A percentile compares a stretch with the other conserved stretches of the same genome.
Evolutionary conservation across 2,888 invertebrate species (phyloP).

Genomic region (Spodoptera littoralis): DNA sequence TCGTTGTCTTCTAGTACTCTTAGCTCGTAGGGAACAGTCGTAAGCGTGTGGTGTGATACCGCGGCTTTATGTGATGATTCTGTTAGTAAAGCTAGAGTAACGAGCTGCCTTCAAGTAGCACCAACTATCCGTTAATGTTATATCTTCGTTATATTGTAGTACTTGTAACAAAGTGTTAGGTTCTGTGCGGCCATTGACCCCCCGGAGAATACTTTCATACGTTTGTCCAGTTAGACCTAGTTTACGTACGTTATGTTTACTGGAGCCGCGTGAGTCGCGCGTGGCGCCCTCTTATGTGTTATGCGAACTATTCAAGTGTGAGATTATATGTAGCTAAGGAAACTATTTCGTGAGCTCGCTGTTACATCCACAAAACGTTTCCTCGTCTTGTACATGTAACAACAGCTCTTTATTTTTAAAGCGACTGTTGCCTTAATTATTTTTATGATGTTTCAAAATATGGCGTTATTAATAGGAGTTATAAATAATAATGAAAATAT

Average conservation of each 20-base stretch:
- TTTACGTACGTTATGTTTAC: slow-evolving; percentile 53
- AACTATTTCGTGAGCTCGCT: slow-evolving; percentile 63
- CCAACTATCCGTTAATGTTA: slow-evolving; percentile 36
- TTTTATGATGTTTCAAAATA: slow-evolving; percentile 72
- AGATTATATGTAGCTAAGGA: slow-evolving; percentile 70
- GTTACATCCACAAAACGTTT: slow-evolving; percentile 60
- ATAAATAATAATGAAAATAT: slow-evolving; percentile 60
- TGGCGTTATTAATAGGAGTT: slow-evolving; percentile 65
- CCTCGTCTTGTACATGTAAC: slow-evolving; percentile 64
- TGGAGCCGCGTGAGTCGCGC: slow-evolving; percentile 53
- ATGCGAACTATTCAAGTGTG: slow-evolving; percentile 59
- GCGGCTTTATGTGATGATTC: slow-evolving; percentile 47
- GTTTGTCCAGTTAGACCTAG: slow-evolving; percentile 42
- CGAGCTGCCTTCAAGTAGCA: slow-evolving; percentile 51
- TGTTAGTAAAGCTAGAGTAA: slow-evolving; percentile 63
- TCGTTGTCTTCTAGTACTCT: slow-evolving; percentile 43
- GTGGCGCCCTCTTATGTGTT: slow-evolving; percentile 33
- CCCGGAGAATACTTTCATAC: slow-evolving; percentile 53
- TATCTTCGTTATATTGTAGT: slow-evolving; percentile 41
- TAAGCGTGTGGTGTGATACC: slow-evolving; percentile 60
- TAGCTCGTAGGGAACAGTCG: slow-evolving; percentile 44
- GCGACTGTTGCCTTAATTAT: slow-evolving; percentile 78
- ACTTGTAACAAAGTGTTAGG: slow-evolving; percentile 40
- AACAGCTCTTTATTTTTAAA: slow-evolving; percentile 61
- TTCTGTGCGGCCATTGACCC: slow-evolving; percentile 54